Conservation (phyloP, 2,113 vertebrate genomes). For the Strix uralensis region DNA sequence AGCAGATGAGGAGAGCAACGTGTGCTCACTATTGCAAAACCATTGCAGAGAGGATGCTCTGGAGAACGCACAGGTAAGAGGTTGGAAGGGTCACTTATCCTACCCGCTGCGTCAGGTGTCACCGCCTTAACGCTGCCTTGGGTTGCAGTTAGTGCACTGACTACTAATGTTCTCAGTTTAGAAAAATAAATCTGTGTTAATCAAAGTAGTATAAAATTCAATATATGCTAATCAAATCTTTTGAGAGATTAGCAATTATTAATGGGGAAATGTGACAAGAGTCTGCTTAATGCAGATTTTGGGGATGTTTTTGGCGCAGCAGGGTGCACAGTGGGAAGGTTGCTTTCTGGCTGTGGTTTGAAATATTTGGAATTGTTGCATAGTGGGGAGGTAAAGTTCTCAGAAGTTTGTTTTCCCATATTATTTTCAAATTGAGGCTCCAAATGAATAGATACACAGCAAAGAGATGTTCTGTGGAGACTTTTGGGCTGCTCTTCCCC, state of each 20-base stretch:
- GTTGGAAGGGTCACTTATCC: rapidly evolving
- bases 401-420: rapidly evolving
- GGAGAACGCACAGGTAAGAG: rapidly evolving
- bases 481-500: background rate
- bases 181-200: background rate
- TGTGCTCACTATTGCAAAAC: rapidly evolving
- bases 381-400: background rate
- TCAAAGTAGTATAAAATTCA: background rate
- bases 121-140: background rate
- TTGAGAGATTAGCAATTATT: background rate
- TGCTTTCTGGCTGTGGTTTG: background rate
- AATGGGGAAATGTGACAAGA: background rate
- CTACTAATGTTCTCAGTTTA: background rate
- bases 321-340: rapidly evolving
- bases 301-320: rapidly evolving
- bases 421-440: background rate
- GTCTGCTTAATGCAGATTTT: background rate
- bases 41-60: background rate
- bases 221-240: background rate
- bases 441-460: rapidly evolving
- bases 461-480: background rate
- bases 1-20: background rate
- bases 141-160: background rate
- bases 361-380: background rate
- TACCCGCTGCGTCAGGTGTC: rapidly evolving